A percentile compares a stretch with the other conserved stretches of the same genome.
Evolutionary conservation across 2,113 vertebrate genomes (phyloP).

Genomic region (Percopsis transmontana): DNA sequence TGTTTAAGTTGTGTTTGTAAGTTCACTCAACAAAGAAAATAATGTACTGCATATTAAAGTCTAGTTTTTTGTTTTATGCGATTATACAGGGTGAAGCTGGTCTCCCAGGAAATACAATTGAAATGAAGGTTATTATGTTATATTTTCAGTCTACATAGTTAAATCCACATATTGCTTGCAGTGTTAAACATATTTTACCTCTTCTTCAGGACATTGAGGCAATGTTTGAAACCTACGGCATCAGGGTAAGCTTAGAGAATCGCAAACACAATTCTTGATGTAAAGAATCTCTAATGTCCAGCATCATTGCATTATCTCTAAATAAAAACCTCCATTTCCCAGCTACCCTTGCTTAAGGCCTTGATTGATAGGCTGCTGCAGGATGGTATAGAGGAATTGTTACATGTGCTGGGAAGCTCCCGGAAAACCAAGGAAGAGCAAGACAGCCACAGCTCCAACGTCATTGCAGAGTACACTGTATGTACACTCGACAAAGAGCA

Average conservation of each 20-base stretch:
- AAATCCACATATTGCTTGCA: neutral
- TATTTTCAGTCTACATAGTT: neutral
- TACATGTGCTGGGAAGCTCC: slow-evolving; percentile 61
- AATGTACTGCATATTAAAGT: slow-evolving; percentile 14
- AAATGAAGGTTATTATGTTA: slow-evolving; percentile 73
- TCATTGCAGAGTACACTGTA: slow-evolving; percentile 68
- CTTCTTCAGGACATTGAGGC: slow-evolving; percentile 83
- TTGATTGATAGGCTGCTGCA: slow-evolving; percentile 80
- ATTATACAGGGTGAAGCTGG: slow-evolving; percentile 72
- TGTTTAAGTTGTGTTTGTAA: neutral
- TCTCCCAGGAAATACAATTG: slow-evolving; percentile 62
- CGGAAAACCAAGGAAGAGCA: slow-evolving; percentile 52
- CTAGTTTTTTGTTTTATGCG: slow-evolving; percentile 7
- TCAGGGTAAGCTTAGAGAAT: slow-evolving; percentile 77
- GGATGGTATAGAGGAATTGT: slow-evolving; percentile 78
- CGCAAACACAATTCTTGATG: neutral
- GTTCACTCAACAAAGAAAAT: slow-evolving; percentile 8
- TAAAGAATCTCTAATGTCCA: neutral
- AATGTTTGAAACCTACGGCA: slow-evolving; percentile 86
- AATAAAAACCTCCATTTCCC: slow-evolving; percentile 38
- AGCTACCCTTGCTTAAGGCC: slow-evolving; percentile 85
- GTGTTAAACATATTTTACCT: slow-evolving; percentile 23
- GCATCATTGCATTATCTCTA: neutral
- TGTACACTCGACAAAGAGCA: slow-evolving; percentile 19
- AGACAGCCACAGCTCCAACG: slow-evolving; percentile 66